phyloP scores from a whole-genome alignment of 2,888 invertebrate species.

The Margaritifera margaritifera region DNA sequence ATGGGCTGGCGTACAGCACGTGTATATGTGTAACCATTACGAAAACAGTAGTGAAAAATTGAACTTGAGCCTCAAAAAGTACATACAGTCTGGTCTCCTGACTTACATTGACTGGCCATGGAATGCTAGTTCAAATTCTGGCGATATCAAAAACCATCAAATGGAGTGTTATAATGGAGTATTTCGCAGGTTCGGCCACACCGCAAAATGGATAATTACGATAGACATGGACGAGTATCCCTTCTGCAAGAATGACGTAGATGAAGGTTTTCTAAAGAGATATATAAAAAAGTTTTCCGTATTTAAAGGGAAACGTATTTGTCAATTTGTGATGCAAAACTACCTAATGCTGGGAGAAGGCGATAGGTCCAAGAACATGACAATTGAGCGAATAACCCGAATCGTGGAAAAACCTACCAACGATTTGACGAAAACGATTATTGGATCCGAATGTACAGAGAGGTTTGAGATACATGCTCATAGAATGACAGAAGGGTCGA shows the following conservation, averaged over 20 bases:
- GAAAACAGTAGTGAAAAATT: conserved; percentile 7
- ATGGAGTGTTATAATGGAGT: conserved; percentile 37
- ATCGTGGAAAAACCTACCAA: conserved; percentile 32
- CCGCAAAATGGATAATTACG: conserved; percentile 37
- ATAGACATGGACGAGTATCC: conserved; percentile 50
- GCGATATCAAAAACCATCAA: conserved; percentile 34
- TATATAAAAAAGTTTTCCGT: conserved; percentile 21
- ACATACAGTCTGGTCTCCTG: conserved; percentile 16
- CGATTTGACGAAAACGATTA: conserved; percentile 37
- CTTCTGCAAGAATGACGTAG: conserved; percentile 27
- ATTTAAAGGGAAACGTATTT: too few species aligned
- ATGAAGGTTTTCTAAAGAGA: conserved; percentile 35
- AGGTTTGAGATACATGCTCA: conserved; percentile 13
- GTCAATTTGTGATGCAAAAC: conserved; percentile 22
- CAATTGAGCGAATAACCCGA: conserved; percentile 32
- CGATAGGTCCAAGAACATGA: conserved; percentile 20
- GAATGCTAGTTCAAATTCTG: conserved; percentile 3
- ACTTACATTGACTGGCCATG: conserved; percentile 8
- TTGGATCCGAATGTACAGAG: conserved; percentile 16
- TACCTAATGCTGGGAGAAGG: conserved; percentile 42
- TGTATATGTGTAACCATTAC: conserved; percentile 27
- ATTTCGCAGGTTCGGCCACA: conserved; percentile 15
- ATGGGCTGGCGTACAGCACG: conserved; percentile 22
- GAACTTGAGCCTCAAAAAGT: conserved; percentile 5
- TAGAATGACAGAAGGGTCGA: conserved; percentile 15